Evolutionary conservation across 2,113 vertebrate species (phyloP).

Genomic region (Zosterops hypoxanthus): DNA sequence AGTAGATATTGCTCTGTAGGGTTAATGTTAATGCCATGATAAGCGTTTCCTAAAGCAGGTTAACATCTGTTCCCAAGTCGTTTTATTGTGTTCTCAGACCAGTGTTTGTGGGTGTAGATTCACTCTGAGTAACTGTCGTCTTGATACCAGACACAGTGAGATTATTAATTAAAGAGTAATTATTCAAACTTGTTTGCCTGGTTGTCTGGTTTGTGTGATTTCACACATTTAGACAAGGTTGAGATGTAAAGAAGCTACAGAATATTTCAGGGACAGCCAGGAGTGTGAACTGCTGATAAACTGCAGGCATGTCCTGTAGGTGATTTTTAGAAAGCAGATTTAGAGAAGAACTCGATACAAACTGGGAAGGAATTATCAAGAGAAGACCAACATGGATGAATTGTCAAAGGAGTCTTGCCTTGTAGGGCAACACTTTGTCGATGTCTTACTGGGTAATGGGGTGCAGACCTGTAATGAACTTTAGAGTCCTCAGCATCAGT

Average conservation of each 20-base stretch:
- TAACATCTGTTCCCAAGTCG: neutral
- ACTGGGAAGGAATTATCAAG: neutral
- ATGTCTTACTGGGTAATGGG: fast-evolving
- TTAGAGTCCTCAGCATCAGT: neutral
- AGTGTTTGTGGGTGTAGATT: neutral
- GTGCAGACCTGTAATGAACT: neutral
- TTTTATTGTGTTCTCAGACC: neutral
- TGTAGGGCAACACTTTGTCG: neutral
- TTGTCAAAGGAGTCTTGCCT: neutral
- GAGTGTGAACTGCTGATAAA: neutral
- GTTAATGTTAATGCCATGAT: neutral
- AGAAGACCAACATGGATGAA: neutral
- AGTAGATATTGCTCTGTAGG: neutral
- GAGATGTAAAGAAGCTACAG: neutral
- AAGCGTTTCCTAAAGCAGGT: neutral
- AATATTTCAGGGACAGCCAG: neutral
- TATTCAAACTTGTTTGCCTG: neutral
- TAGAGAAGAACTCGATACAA: neutral
- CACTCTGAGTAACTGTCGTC: neutral
- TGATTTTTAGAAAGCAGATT: neutral
- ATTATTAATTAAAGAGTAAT: constrained; percentile 19
- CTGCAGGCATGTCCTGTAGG: neutral
- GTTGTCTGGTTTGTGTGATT: neutral
- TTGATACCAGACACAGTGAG: neutral
- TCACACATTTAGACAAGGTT: neutral